Conservation (phyloP, 1,140 invertebrate species). For the Euwallacea similis region DNA sequence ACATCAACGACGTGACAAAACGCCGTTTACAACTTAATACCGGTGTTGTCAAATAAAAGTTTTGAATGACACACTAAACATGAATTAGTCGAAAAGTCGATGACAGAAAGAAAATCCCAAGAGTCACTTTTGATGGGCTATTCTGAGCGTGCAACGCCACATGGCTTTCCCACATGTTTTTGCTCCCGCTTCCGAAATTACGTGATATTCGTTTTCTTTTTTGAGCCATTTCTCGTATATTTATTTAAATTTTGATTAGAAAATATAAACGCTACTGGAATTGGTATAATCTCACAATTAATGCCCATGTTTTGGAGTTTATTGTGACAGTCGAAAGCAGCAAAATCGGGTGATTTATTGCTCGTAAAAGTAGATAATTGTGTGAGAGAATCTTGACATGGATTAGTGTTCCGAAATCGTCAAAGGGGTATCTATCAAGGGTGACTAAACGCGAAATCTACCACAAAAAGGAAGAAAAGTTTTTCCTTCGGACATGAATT, state of each 20-base stretch:
- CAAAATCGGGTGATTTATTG: no score
- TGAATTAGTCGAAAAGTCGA: constrained; percentile 10
- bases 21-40: constrained; percentile 4
- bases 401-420: no score
- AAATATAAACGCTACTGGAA: no score
- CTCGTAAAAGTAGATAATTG: no score
- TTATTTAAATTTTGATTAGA: no score
- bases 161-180: constrained; percentile 6
- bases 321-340: no score
- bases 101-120: constrained; percentile 14
- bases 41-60: constrained; percentile 12
- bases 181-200: constrained; percentile 8
- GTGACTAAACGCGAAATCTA: neutral
- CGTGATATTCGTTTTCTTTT: neutral
- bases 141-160: constrained; percentile 7
- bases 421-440: no score
- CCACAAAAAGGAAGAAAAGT: constrained; percentile 1
- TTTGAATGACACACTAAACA: constrained; percentile 7
- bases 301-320: no score
- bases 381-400: no score
- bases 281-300: no score
- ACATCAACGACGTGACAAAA: constrained; percentile 15
- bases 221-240: no score
- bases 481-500: constrained; percentile 7
- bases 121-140: constrained; percentile 15